Evolutionary conservation across 2,888 invertebrate genomes (phyloP).

Genomic region (Liposcelis brunnea): DNA sequence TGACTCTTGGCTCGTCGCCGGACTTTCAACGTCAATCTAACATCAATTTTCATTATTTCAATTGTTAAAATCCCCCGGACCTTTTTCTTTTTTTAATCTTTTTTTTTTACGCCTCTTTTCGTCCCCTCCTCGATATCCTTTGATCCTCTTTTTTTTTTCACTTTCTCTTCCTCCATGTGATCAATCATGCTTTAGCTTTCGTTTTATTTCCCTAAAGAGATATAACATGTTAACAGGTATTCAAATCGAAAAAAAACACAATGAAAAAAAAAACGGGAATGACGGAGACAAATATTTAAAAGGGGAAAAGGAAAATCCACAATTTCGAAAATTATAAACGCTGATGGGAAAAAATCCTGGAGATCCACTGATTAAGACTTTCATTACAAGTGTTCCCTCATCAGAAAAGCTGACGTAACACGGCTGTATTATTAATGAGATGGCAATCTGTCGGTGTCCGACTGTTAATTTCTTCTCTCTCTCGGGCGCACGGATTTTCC

Average conservation of each 20-base stretch:
- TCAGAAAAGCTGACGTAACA: too few species aligned
- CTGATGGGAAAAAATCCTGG: too few species aligned
- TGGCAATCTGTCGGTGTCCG: too few species aligned
- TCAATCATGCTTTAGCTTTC: slow-evolving; percentile 1
- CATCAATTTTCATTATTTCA: too few species aligned
- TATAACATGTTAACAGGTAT: too few species aligned
- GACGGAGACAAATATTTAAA: not conserved
- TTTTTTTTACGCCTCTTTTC: not conserved
- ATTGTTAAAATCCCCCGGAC: too few species aligned
- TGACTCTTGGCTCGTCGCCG: not conserved
- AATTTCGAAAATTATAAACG: not conserved
- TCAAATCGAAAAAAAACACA: slow-evolving; percentile 8
- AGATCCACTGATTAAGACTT: too few species aligned
- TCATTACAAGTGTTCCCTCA: too few species aligned
- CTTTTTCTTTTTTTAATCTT: not conserved
- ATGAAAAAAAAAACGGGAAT: slow-evolving; percentile 2
- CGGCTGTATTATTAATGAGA: too few species aligned
- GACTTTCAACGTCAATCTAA: not conserved
- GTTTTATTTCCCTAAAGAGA: slow-evolving; percentile 9
- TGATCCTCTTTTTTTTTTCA: slow-evolving; percentile 11
- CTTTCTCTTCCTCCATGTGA: slow-evolving; percentile 4
- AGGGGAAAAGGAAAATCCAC: slow-evolving; percentile 9
- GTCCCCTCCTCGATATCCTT: not conserved
- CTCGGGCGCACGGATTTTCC: too few species aligned
- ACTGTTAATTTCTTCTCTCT: too few species aligned